Conservation (phyloP, 2,797 vertebrate species). For the Poecilia picta region DNA sequence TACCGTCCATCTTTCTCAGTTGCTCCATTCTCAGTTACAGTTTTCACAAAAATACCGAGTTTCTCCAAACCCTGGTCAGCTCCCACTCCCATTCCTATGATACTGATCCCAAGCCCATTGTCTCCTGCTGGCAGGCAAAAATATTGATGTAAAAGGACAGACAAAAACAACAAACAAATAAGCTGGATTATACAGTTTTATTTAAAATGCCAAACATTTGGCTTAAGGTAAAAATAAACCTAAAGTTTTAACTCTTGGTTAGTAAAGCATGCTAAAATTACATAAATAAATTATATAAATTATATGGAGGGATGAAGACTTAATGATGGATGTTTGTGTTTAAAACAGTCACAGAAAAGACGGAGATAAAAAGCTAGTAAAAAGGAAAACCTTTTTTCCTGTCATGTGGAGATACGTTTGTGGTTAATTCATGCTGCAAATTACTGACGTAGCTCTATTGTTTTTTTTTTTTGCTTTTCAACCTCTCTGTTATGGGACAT, state of each 20-base stretch:
- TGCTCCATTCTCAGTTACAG: constrained; percentile 90
- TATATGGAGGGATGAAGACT: not conserved
- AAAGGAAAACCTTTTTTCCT: not conserved
- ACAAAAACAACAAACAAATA: not conserved
- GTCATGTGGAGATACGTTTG: not conserved
- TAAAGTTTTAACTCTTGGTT: not conserved
- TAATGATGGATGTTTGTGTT: not conserved
- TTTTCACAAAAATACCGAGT: constrained; percentile 94
- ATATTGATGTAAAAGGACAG: constrained; percentile 2
- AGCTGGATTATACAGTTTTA: not conserved
- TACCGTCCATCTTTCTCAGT: constrained; percentile 90
- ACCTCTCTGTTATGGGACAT: too few species aligned
- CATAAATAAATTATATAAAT: too few species aligned
- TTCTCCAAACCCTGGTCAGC: constrained; percentile 94
- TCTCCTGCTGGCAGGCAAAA: constrained; percentile 80
- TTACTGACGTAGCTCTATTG: not conserved
- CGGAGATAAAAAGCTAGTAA: not conserved
- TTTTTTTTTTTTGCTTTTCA: not conserved
- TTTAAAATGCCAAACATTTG: not conserved
- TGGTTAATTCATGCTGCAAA: not conserved
- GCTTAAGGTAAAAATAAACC: not conserved
- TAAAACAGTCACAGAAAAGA: not conserved
- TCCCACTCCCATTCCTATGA: constrained; percentile 95
- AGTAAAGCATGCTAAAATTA: not conserved
- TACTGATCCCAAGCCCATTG: constrained; percentile 93